phyloP scores from a whole-genome alignment of 2,888 invertebrate species.

The Ellobium chinense region DNA sequence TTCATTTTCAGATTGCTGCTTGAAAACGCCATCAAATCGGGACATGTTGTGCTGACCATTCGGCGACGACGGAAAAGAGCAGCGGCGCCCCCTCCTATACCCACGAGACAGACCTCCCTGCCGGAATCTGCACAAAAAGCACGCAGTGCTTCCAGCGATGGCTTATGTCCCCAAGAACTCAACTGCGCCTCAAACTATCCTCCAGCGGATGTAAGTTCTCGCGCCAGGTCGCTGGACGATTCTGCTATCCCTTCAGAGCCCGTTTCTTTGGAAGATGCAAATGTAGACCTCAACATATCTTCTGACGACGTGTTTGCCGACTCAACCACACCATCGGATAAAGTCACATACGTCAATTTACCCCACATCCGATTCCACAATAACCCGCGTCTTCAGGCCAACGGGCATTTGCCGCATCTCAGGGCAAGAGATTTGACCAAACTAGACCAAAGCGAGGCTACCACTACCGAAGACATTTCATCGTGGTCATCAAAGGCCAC shows the following conservation, averaged over 20 bases:
- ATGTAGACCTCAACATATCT: constrained; percentile 53
- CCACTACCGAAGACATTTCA: constrained; percentile 63
- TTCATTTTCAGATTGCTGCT: constrained; percentile 51
- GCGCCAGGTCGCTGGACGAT: constrained; percentile 12
- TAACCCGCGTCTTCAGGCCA: background rate
- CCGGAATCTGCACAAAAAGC: constrained; percentile 29
- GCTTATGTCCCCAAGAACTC: background rate
- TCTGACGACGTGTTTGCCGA: constrained; percentile 57
- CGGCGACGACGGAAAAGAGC: constrained; percentile 64
- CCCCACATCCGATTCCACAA: constrained; percentile 48
- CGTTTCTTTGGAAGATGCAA: constrained; percentile 27
- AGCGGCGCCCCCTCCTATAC: constrained; percentile 60
- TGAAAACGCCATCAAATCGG: constrained; percentile 62
- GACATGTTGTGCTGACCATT: constrained; percentile 65
- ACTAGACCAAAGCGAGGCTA: constrained; percentile 58
- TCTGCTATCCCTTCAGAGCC: constrained; percentile 19
- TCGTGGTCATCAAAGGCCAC: constrained; percentile 39
- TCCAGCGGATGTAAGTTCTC: background rate
- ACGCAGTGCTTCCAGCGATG: constrained; percentile 39
- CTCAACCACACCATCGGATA: constrained; percentile 50
- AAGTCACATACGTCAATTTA: constrained; percentile 53
- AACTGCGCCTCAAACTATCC: constrained; percentile 38
- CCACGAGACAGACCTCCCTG: constrained; percentile 52
- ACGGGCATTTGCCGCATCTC: constrained; percentile 29
- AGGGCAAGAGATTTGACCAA: background rate